Evolutionary conservation across 2,888 invertebrate genomes (phyloP), one percentile per base, ranked within the genome.

Genomic region (Argyresthia goedartella): DNA sequence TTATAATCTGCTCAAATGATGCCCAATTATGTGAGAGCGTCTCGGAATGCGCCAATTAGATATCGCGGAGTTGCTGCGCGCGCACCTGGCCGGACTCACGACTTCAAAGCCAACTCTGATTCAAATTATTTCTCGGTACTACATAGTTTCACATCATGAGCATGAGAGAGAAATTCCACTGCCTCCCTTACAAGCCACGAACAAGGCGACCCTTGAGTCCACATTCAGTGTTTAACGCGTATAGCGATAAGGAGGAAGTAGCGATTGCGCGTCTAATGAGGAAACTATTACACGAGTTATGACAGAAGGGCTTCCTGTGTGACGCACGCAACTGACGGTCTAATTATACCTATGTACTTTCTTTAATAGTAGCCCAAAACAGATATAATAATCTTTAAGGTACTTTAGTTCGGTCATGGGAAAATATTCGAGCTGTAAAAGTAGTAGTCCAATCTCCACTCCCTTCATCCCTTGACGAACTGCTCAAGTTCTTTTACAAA

Each of bases 21-120:
- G 68, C 71, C 80, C 81, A 81, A 82, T 82, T 81, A 81, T 72
- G 70, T 53, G 71, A 70, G 68, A 76, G 82, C 76, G 81, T 77
- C 76, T 70, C 68, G 71, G 73, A 70, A 69, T 71, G 74, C 73
- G 76, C 81, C 82, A 84, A 81, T 84, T 82, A 81, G 75, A 71
- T 70, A 73, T 73, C 69, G 62, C 62, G 25, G 25, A 25, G 25
- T 25, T 61, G 68, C 64, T n/a, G n/a, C 33, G 65, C 63, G 75
- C 74, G 71, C 81, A 81, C 81, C 81, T 81, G 82, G 80, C 71
- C 49, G 8, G 44, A n/a, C 36, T 66, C 80, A 79, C 81, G 81
- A 79, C 16, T 42, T 66, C 64, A 67, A 80, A 75, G 73, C 73
- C 58, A 63, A 65, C 57, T 69, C 63, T 62, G 66, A 71, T 74